phyloP scores from a whole-genome alignment of 2,888 invertebrate genomes.

The Ectemnius lituratus region DNA sequence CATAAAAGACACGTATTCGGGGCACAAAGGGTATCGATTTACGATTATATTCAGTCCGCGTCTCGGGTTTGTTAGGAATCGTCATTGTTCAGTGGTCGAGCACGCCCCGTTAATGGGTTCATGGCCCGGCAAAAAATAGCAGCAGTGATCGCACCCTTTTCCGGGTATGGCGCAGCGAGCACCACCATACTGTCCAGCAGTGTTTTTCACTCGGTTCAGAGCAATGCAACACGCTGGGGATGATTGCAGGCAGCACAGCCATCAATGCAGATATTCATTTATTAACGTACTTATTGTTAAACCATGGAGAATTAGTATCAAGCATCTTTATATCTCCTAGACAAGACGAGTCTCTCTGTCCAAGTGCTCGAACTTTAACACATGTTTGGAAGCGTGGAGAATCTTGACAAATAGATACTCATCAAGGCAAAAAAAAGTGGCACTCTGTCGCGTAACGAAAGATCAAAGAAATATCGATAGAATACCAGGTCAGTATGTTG shows the following conservation, averaged over 20 bases:
- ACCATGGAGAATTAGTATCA: too few species aligned
- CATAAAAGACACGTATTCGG: conserved; percentile 6
- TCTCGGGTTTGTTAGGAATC: conserved; percentile 31
- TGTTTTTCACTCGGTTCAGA: not conserved
- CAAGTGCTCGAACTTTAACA: too few species aligned
- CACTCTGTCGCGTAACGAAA: not conserved
- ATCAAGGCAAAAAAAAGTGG: too few species aligned
- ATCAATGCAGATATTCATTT: too few species aligned
- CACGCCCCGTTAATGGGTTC: conserved; percentile 38
- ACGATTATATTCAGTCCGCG: conserved; percentile 18
- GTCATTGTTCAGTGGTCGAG: conserved; percentile 37
- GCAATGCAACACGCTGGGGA: not conserved
- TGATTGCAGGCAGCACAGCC: too few species aligned
- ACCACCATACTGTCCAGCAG: not conserved
- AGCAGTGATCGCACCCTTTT: conserved; percentile 37
- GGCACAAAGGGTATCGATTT: conserved; percentile 35
- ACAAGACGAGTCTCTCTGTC: too few species aligned
- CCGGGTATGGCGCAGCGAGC: conserved; percentile 19
- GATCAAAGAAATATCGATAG: not conserved
- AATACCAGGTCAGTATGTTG: not conserved
- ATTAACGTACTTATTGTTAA: too few species aligned
- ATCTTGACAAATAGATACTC: too few species aligned
- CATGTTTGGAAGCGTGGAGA: too few species aligned
- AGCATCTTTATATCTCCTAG: too few species aligned
- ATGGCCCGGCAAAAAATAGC: conserved; percentile 30